A percentile compares a stretch with the other conserved stretches of the same genome.
Evolutionary conservation across 2,797 vertebrate genomes (phyloP).

Genomic region (Anableps anableps): DNA sequence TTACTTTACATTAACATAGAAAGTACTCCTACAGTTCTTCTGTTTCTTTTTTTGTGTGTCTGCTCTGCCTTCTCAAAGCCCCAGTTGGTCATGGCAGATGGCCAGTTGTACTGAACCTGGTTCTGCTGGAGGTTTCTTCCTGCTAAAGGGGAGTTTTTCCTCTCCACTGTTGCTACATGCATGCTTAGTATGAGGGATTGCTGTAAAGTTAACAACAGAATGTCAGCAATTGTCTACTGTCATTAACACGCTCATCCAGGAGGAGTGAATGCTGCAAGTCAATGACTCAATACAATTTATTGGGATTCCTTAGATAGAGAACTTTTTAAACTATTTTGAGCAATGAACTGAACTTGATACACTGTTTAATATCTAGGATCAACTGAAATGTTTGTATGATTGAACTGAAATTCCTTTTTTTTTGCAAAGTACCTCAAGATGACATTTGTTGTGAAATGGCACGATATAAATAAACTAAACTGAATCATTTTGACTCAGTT

Average conservation of each 20-base stretch:
- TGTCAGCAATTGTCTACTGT: neutral
- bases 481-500: neutral
- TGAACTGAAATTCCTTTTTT: neutral
- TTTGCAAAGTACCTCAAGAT: neutral
- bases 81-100: too few relatives aligned
- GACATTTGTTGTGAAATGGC: neutral
- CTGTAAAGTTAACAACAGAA: too few relatives aligned
- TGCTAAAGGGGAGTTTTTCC: too few relatives aligned
- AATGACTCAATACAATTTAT: neutral
- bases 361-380: neutral
- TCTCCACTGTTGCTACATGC: too few relatives aligned
- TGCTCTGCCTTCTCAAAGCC: too few relatives aligned
- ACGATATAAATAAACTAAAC: neutral
- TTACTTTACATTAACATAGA: neutral
- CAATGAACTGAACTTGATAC: neutral
- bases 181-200: too few relatives aligned
- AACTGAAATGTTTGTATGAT: neutral
- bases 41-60: too few relatives aligned
- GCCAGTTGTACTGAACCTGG: too few relatives aligned
- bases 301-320: neutral
- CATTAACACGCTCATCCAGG: neutral
- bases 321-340: neutral
- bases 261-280: neutral
- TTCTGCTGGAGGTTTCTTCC: too few relatives aligned
- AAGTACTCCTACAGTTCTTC: neutral